Conservation (phyloP, 2,888 invertebrate genomes). For the Sphinx pinastri region DNA sequence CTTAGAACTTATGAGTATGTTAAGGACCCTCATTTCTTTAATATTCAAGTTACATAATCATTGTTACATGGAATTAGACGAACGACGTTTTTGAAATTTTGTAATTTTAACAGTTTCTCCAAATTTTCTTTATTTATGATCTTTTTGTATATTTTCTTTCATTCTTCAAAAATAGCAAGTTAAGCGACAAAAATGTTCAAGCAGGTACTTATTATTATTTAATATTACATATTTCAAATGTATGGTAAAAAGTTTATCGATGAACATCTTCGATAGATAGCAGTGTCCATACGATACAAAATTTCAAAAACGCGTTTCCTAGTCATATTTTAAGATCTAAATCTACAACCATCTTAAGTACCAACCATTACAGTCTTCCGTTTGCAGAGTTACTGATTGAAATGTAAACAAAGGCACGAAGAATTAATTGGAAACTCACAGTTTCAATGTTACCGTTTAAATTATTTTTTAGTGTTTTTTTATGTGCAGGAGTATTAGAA, state of each 20-base stretch:
- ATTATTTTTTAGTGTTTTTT: neutral
- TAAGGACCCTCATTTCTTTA: slow-evolving; percentile 39
- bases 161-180: no score
- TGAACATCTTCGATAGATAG: no score
- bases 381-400: slow-evolving; percentile 33
- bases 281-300: neutral
- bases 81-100: neutral
- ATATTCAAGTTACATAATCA: slow-evolving; percentile 5
- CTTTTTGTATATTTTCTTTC: no score
- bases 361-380: slow-evolving; percentile 56
- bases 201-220: no score
- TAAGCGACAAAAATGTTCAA: no score
- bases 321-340: slow-evolving; percentile 28
- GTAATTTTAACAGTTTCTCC: neutral
- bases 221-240: no score
- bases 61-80: neutral
- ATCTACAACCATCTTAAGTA: slow-evolving; percentile 45
- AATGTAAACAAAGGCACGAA: slow-evolving; percentile 46
- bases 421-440: neutral
- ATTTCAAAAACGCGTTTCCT: slow-evolving; percentile 1
- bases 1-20: slow-evolving; percentile 48
- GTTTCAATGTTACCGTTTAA: neutral
- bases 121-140: no score
- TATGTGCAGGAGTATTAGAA: neutral
- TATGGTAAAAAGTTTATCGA: no score